Evolutionary conservation across 2,113 vertebrate species (phyloP), one percentile per base, ranked within the genome.

Genomic region (Hippocampus barbouri): DNA sequence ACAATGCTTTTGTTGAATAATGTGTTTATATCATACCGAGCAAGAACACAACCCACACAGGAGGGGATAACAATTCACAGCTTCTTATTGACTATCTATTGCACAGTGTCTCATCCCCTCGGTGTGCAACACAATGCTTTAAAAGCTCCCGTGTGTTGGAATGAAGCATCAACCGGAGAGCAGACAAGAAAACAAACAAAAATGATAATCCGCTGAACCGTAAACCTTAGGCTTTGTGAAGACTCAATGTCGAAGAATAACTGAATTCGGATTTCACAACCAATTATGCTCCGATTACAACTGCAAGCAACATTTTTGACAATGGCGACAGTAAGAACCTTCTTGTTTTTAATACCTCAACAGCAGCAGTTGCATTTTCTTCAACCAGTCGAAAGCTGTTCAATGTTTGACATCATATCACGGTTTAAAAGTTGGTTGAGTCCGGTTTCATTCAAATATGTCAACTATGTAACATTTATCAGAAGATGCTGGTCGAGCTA

Each of bases 1-100:
- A 64, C 49, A 57, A 8, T 11, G 61, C 38, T 68, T 59, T 64
- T 64, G 21, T 43, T 60, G 61, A 45, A 76, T 72, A 53, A 43
- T 21, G 51, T 53, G 51, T 68, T 59, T 49, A 56, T 25, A 18
- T 21, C 57, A 4, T 21, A 47, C 23, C 25, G 64, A 27, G 47
- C n/a, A 23, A n/a, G 43, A 47, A 15, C 18, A 47, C 43, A 47
- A 66, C 64, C 64, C 64, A 66, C 64, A 66, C 23, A 9, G 64
- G 12, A 27, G 14, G 64, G 23, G 41, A 66, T 66, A 66, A 66
- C 64, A 66, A 47, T 66, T 45, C 64, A 47, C 23, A 34, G 59
- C 59, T 61, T 30, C 45, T 41, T 16, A 27, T 25, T 66, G 41
- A 66, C 64, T 27, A 40, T 63, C 34, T 40, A 41, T 64, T 64